Conservation (phyloP, 2,797 vertebrate species). For the Erpetoichthys calabaricus region DNA sequence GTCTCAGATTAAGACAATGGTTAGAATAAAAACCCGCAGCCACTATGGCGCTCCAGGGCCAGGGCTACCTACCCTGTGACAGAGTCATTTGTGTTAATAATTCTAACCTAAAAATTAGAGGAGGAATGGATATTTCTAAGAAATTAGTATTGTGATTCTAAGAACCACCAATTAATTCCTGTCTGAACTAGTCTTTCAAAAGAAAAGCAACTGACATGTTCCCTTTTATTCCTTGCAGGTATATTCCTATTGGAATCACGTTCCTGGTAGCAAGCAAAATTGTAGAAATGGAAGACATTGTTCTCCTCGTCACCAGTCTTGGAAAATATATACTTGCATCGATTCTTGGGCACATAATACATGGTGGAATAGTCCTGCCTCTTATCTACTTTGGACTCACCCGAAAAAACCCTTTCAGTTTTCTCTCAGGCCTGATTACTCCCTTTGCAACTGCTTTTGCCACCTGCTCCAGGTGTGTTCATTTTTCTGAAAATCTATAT, state of each 20-base stretch:
- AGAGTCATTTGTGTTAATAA: no score
- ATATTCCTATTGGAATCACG: slow-evolving; percentile 88
- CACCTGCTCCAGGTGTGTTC: slow-evolving; percentile 77
- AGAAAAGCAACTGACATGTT: no score
- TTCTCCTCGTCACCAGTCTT: slow-evolving; percentile 78
- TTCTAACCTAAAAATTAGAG: no score
- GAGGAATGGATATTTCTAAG: no score
- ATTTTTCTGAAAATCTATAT: no score
- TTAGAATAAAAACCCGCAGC: no score
- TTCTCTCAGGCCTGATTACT: slow-evolving; percentile 85
- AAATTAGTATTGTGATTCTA: no score
- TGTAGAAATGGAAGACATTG: slow-evolving; percentile 88
- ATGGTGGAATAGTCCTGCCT: slow-evolving; percentile 79
- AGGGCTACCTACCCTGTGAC: no score
- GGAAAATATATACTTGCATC: slow-evolving; percentile 95
- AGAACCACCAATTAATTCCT: no score
- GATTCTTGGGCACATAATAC: slow-evolving; percentile 85
- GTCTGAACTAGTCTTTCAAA: no score
- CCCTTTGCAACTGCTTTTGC: slow-evolving; percentile 90
- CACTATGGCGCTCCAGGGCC: no score
- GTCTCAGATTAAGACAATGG: no score
- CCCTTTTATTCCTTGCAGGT: slow-evolving; percentile 49
- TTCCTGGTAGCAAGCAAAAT: slow-evolving; percentile 97
- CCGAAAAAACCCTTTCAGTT: slow-evolving; percentile 79
- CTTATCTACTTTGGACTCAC: slow-evolving; percentile 88